These are phyloP conservation scores for Unio pictorum DNA, from an alignment of 2,888 invertebrate genomes.

Conservation along the genomic window DNA sequence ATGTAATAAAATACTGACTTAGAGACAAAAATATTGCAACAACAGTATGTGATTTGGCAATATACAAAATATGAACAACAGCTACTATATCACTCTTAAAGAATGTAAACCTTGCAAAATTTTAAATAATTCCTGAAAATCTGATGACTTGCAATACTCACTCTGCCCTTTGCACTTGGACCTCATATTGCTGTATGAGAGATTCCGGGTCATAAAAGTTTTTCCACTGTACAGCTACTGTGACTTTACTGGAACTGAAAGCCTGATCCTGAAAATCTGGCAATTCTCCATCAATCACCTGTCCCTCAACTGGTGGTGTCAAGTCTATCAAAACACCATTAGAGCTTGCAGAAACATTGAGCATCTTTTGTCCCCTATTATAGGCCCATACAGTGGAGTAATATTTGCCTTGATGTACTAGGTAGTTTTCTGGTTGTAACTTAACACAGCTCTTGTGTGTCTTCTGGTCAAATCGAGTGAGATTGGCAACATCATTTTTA, in stretches of 20 bases:
- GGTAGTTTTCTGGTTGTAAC: conserved; percentile 9
- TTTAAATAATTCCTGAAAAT: too few relatives aligned
- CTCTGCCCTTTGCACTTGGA: conserved; percentile 32
- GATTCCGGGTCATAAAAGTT: conserved; percentile 53
- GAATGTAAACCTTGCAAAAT: too few relatives aligned
- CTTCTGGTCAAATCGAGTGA: conserved; percentile 8
- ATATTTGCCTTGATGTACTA: conserved; percentile 26
- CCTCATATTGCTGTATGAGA: conserved; percentile 37
- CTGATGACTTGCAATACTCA: conserved; percentile 5
- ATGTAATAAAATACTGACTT: too few relatives aligned
- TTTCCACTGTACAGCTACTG: conserved; percentile 48
- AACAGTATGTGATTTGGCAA: too few relatives aligned
- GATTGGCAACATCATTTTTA: conserved; percentile 12
- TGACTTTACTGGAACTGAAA: conserved; percentile 43
- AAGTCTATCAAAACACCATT: conserved; percentile 47
- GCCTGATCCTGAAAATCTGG: conserved; percentile 28
- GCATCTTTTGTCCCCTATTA: conserved; percentile 39
- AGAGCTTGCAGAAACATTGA: conserved; percentile 26
- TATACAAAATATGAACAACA: too few relatives aligned
- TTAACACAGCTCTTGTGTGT: conserved; percentile 25
- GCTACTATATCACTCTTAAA: too few relatives aligned
- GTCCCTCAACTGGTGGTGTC: conserved; percentile 40
- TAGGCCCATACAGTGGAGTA: conserved; percentile 31
- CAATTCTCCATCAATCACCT: conserved; percentile 41
- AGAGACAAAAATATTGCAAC: too few relatives aligned